A percentile compares a stretch with the other conserved stretches of the same genome.
Evolutionary conservation across 1,140 invertebrate species (phyloP).

Genomic region (Pinna nobilis): DNA sequence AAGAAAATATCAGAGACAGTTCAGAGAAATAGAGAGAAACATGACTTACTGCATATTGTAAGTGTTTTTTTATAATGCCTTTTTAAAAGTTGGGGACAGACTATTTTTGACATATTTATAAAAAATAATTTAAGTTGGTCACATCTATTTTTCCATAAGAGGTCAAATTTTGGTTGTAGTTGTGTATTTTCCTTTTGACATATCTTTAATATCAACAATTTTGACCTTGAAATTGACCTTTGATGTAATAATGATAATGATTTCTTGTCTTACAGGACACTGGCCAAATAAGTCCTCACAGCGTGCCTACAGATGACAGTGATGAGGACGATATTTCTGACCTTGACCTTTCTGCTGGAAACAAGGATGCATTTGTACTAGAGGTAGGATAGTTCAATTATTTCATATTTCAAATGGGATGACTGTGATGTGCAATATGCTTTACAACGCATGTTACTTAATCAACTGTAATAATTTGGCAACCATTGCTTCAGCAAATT

Average conservation of each 20-base stretch:
- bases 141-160: too few relatives aligned
- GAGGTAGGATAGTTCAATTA: conserved; percentile 78
- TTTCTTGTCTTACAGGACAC: conserved; percentile 49
- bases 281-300: conserved; percentile 50
- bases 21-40: conserved; percentile 58
- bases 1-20: conserved; percentile 55
- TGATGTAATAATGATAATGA: too few relatives aligned
- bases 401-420: conserved; percentile 1
- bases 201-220: too few relatives aligned
- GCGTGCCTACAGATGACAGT: conserved; percentile 81
- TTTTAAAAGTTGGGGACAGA: too few relatives aligned
- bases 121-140: too few relatives aligned
- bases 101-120: neutral
- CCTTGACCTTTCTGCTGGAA: conserved; percentile 85
- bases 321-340: conserved; percentile 79
- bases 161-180: too few relatives aligned
- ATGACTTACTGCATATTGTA: conserved; percentile 48
- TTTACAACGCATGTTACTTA: too few relatives aligned
- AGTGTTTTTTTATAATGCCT: too few relatives aligned
- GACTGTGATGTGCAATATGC: too few relatives aligned
- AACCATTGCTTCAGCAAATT: conserved; percentile 5
- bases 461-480: neutral
- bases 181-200: too few relatives aligned
- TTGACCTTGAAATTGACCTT: too few relatives aligned
- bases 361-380: conserved; percentile 89